Evolutionary conservation across 2,888 invertebrate genomes (phyloP).

Genomic region (Oscheius sp.): DNA sequence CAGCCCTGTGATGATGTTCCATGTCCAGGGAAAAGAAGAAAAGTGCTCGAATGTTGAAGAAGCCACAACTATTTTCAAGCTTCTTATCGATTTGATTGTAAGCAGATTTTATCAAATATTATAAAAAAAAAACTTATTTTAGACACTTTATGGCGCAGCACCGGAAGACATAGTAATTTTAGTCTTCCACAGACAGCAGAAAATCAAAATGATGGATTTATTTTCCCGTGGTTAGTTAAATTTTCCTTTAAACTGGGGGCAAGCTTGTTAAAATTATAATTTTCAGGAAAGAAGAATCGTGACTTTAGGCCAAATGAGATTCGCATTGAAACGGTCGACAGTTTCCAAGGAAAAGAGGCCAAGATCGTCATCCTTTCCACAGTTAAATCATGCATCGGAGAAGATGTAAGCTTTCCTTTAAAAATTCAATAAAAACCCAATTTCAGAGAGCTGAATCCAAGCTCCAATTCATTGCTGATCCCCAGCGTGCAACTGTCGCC

Average conservation of each 20-base stretch:
- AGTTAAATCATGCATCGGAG: background rate
- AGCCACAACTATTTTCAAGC: background rate
- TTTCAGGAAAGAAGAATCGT: background rate
- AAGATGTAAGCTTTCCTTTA: background rate
- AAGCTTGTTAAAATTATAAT: too few relatives aligned
- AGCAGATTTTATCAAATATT: background rate
- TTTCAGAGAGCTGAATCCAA: background rate
- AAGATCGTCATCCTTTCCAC: conserved; percentile 14
- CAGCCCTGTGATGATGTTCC: background rate
- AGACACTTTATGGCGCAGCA: background rate
- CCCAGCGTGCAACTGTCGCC: conserved; percentile 16
- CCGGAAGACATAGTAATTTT: background rate
- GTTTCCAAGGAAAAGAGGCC: conserved; percentile 32
- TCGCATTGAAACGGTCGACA: conserved; percentile 14
- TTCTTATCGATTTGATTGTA: background rate
- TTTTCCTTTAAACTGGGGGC: background rate
- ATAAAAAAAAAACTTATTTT: background rate
- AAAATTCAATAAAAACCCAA: background rate
- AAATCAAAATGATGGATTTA: background rate
- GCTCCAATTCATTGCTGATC: conserved; percentile 19
- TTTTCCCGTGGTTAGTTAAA: background rate
- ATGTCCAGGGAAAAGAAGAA: background rate
- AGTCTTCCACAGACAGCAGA: conserved; percentile 7
- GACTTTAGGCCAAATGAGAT: background rate
- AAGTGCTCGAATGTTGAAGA: background rate